Conservation (phyloP, 2,888 invertebrate species). For the Acanthosepion lycidas region DNA sequence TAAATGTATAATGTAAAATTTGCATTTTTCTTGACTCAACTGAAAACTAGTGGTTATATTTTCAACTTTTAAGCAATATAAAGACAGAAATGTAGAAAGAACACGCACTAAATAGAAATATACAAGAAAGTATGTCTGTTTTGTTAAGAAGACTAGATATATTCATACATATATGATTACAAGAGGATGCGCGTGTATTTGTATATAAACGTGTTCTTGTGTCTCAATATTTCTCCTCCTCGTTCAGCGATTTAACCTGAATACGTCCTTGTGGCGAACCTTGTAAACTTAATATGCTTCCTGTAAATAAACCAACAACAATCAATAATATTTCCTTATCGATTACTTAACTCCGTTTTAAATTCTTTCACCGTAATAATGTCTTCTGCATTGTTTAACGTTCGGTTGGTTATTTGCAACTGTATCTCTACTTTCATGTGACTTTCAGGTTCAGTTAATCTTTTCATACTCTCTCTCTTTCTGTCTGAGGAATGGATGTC, state of each 20-base stretch:
- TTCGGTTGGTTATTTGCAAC: background rate
- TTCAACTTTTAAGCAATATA: too few relatives aligned
- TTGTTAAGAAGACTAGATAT: background rate
- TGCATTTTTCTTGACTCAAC: too few relatives aligned
- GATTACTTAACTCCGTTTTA: background rate
- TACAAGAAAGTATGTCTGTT: background rate
- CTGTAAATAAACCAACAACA: background rate
- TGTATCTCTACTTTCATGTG: background rate
- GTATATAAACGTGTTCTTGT: rapidly evolving
- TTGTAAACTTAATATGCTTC: background rate
- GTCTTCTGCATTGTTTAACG: background rate
- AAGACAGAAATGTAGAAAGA: too few relatives aligned
- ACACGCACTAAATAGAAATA: background rate
- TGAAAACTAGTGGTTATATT: too few relatives aligned
- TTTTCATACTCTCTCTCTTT: too few relatives aligned
- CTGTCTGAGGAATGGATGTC: too few relatives aligned
- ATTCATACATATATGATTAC: background rate
- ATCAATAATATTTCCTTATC: background rate
- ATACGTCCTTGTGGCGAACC: background rate
- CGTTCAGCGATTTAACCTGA: background rate
- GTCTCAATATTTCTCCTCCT: background rate
- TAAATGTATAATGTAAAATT: too few relatives aligned
- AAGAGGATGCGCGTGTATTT: background rate
- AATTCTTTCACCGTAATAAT: background rate
- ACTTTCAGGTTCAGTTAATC: background rate